Conservation (phyloP, 2,888 invertebrate species). For the Orchestes rusci region DNA sequence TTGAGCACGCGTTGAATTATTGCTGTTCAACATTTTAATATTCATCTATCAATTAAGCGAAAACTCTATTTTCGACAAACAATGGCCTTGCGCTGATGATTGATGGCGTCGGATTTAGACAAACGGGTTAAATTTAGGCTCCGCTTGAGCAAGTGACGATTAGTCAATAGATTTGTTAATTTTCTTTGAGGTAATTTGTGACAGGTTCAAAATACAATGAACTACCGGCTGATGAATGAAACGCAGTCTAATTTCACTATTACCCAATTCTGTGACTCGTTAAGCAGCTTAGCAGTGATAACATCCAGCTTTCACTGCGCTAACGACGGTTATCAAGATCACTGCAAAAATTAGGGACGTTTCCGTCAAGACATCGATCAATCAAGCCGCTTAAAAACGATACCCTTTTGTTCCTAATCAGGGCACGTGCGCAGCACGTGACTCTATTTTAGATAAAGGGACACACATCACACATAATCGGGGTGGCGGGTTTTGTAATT, state of each 20-base stretch:
- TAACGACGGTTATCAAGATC: conserved; percentile 5
- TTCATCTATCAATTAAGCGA: background rate
- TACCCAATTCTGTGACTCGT: too few species aligned
- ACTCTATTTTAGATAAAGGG: conserved; percentile 36
- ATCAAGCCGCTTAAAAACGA: conserved; percentile 38
- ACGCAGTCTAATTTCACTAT: too few species aligned
- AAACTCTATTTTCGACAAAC: too few species aligned
- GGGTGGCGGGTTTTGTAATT: conserved; percentile 34
- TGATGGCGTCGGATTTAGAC: conserved; percentile 16
- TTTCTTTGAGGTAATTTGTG: conserved; percentile 26
- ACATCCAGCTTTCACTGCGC: too few species aligned
- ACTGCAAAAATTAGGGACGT: conserved; percentile 13
- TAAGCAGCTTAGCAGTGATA: too few species aligned
- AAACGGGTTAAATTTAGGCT: conserved; percentile 24
- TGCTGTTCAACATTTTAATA: conserved; percentile 21
- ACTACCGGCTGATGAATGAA: too few species aligned
- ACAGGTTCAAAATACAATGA: conserved; percentile 17
- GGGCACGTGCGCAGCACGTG: conserved; percentile 32
- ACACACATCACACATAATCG: conserved; percentile 32
- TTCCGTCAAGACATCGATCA: conserved; percentile 34
- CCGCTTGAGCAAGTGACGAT: conserved; percentile 33
- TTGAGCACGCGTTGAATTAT: conserved; percentile 30
- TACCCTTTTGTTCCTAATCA: conserved; percentile 35
- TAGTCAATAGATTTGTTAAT: conserved; percentile 36
- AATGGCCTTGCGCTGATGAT: conserved; percentile 11